Conservation (phyloP, 2,797 vertebrate species). For the Rhodeus uyekii region DNA sequence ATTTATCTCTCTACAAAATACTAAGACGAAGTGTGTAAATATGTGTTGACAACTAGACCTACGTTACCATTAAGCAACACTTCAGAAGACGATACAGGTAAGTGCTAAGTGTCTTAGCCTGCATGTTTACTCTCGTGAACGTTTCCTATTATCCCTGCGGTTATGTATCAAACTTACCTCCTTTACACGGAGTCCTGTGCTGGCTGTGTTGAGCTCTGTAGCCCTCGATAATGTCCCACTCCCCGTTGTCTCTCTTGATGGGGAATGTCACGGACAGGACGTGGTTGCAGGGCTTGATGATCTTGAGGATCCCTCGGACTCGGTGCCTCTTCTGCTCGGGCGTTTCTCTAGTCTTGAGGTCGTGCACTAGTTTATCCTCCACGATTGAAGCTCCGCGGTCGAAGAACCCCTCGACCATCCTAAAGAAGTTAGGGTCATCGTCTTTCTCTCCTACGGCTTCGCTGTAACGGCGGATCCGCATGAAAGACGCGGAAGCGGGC, state of each 20-base stretch:
- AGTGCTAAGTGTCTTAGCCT: neutral
- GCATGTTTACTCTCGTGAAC: neutral
- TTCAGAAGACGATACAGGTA: neutral
- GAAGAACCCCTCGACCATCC: slow-evolving; percentile 96
- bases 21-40: neutral
- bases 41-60: neutral
- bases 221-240: slow-evolving; percentile 93
- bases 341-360: slow-evolving; percentile 83
- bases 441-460: slow-evolving; percentile 74
- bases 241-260: slow-evolving; percentile 89
- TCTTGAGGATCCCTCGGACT: slow-evolving; percentile 89
- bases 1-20: neutral
- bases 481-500: slow-evolving; percentile 67
- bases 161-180: slow-evolving; percentile 81
- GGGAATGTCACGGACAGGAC: slow-evolving; percentile 91
- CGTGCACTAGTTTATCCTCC: slow-evolving; percentile 90
- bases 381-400: slow-evolving; percentile 91
- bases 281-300: slow-evolving; percentile 97
- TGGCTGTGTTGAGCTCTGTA: slow-evolving; percentile 97
- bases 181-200: slow-evolving; percentile 94
- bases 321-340: slow-evolving; percentile 85
- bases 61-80: neutral
- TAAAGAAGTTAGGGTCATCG: slow-evolving; percentile 94
- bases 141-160: neutral
- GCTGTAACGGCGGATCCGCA: slow-evolving; percentile 82